Evolutionary conservation across 1,140 invertebrate species (phyloP).

Genomic region (Papilio dardanus): DNA sequence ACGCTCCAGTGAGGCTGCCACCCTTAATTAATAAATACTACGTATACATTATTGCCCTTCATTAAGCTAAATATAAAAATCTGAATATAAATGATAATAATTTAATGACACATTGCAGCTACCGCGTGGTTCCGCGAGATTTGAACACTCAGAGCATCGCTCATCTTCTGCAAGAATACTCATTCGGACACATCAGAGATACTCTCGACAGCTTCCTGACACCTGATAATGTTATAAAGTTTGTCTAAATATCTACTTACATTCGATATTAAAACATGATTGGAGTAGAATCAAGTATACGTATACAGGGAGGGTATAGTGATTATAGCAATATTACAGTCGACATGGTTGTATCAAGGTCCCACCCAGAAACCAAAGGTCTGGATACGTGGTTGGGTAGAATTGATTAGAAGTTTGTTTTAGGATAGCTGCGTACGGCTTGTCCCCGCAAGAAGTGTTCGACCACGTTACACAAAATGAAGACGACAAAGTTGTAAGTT

Average conservation of each 20-base stretch:
- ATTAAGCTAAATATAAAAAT: no score
- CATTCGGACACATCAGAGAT: conserved; percentile 53
- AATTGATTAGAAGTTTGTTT: conserved; percentile 18
- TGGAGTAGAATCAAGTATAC: no score
- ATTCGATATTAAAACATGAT: background rate
- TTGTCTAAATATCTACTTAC: no score
- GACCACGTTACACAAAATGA: conserved; percentile 49
- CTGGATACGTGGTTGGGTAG: no score
- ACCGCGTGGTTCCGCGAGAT: conserved; percentile 51
- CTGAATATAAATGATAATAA: no score
- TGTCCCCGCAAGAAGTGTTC: conserved; percentile 50
- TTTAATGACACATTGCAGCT: conserved; percentile 42
- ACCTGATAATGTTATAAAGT: conserved; percentile 56
- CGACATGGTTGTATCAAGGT: no score
- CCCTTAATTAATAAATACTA: no score
- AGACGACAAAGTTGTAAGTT: conserved; percentile 51
- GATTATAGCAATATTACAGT: no score
- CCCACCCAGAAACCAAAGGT: no score
- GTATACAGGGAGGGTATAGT: no score
- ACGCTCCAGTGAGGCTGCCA: no score
- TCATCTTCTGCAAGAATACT: conserved; percentile 51
- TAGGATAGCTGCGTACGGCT: conserved; percentile 59
- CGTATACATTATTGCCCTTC: no score
- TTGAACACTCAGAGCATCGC: conserved; percentile 57
- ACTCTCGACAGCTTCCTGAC: conserved; percentile 55